Base-by-base conservation (phyloP, 2,888 invertebrate species). In the Drosophila mimica region DNA sequence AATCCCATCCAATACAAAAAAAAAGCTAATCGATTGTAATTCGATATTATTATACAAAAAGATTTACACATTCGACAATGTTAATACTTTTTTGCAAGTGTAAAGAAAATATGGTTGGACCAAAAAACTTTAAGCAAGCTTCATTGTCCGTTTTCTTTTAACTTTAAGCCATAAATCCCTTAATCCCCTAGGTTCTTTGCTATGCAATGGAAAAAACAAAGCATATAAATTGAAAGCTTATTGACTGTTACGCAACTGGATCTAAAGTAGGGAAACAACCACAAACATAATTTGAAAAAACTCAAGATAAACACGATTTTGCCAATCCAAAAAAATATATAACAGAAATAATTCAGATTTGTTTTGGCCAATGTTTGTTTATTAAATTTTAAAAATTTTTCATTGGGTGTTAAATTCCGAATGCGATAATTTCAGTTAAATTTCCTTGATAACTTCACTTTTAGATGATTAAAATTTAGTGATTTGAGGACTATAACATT, bases 1-100 rank as follows among this genome's bases (percentile, higher is more conserved):
- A 34, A 64, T 40, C 61, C 70, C 65, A 69, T 70, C 31, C 40
- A 49, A 46, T 60, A 28, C 31, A 40, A n/a, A 40, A 46, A 48
- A 51, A 62, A 51, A 62, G 20, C 13, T 34, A 46, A 77, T 69
- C 73, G 65, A 81, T 66, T 68, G 48, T 61, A 49, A 76, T 61
- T 59, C 51, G 40, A 61, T 63, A 62, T 53, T 13, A n/a, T 51
- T 31, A 51, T 40, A 40, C 48, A 48, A 54, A 53, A 54, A 51
- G 33, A 30, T 28, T 30, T 34, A 31, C 15, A 6, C 31, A 28
- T 34, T 38, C 17, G 20, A 34, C 61, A 40, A 36, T 20, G 54
- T 46, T 36, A 33, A n/a, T 40, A 28, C 30, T 28, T 43, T 52
- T 59, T 17, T 70, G 15, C 31, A n/a, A n/a, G n/a, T 11, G 13